Base-by-base conservation (phyloP, 2,888 invertebrate genomes). In the Furcula furcula region DNA sequence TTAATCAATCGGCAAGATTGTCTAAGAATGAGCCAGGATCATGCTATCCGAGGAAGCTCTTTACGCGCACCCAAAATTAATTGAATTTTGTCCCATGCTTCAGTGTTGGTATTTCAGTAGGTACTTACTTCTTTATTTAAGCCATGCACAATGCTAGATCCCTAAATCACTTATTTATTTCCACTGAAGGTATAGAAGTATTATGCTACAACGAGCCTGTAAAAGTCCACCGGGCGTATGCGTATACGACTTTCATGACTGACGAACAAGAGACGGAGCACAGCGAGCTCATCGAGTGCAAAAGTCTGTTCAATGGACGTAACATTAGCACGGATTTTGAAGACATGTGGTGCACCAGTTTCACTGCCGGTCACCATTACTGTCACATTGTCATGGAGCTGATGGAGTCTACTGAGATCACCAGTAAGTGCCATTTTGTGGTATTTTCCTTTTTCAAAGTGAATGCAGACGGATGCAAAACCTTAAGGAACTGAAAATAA, bases 291-390 rank as follows among this genome's bases (percentile, higher is more conserved):
- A 62, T 80, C 0, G 83, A 90, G 33, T 85, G 91, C 57, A 68
- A 69, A 62, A 91, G 89, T 45, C 71, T 95, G 19, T 89, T 94
- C 56, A 92, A 94, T 65, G 93, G 92, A 1, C 75, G 82, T n/a
- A 94, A 94, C 71, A 83, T 95, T 25, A 93, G 94, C 0, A 91
- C 90, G 0, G 90, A 92, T 28, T 85, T 91, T 19, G 89, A 91
- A 29, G 91, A 94, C 60, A 93, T 93, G 93, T 93, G 93, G 93
- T 87, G 90, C 49, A 75, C 83, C 0, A 83, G 79, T 56, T 83
- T 84, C 35, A 54, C 65, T 1, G 50, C 72, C 0, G 83, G 79
- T 0, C 52, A 46, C 4, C 71, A 75, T 49, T 80, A 75, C 50
- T 83, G 80, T 13, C 79, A 88, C 40, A 64, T 89, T 7, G 69